These are phyloP conservation scores for Drosophila setosimentum DNA, from an alignment of 2,888 invertebrate species.

Conservation along the genomic window DNA sequence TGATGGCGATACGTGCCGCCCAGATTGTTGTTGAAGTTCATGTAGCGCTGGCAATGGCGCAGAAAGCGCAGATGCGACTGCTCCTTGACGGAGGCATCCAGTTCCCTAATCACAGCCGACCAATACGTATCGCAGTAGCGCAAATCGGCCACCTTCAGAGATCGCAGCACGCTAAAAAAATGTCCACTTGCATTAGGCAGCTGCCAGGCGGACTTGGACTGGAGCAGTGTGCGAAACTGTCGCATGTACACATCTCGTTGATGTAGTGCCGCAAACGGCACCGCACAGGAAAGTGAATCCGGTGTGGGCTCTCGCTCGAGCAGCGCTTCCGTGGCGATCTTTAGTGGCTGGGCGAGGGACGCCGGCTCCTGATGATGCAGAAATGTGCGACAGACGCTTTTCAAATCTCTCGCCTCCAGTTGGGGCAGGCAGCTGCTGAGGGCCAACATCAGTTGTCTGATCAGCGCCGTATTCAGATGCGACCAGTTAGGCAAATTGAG, in stretches of 20 bases:
- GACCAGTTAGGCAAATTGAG: slow-evolving; percentile 86
- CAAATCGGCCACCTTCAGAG: slow-evolving; percentile 86
- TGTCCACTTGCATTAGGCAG: slow-evolving; percentile 77
- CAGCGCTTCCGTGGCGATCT: slow-evolving; percentile 83
- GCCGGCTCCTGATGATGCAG: slow-evolving; percentile 86
- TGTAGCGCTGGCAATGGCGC: slow-evolving; percentile 86
- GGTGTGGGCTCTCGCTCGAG: slow-evolving; percentile 78
- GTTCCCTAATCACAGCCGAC: slow-evolving; percentile 83
- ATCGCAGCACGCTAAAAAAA: slow-evolving; percentile 85
- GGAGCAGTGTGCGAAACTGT: slow-evolving; percentile 80
- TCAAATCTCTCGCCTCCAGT: slow-evolving; percentile 84
- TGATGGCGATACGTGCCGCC: slow-evolving; percentile 86
- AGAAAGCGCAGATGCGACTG: slow-evolving; percentile 77
- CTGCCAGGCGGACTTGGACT: slow-evolving; percentile 72
- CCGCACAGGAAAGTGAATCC: slow-evolving; percentile 85
- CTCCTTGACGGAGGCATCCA: slow-evolving; percentile 75
- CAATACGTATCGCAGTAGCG: slow-evolving; percentile 86
- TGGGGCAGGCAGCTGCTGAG: slow-evolving; percentile 82
- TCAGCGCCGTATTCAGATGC: slow-evolving; percentile 80
- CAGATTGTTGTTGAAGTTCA: slow-evolving; percentile 86
- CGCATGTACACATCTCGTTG: slow-evolving; percentile 84
- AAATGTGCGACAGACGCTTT: slow-evolving; percentile 85
- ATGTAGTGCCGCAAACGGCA: slow-evolving; percentile 85
- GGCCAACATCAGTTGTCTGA: slow-evolving; percentile 83
- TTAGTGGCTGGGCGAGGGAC: slow-evolving; percentile 84